Conservation (phyloP, 2,888 invertebrate species). For the Caenorhabditis sinica region DNA sequence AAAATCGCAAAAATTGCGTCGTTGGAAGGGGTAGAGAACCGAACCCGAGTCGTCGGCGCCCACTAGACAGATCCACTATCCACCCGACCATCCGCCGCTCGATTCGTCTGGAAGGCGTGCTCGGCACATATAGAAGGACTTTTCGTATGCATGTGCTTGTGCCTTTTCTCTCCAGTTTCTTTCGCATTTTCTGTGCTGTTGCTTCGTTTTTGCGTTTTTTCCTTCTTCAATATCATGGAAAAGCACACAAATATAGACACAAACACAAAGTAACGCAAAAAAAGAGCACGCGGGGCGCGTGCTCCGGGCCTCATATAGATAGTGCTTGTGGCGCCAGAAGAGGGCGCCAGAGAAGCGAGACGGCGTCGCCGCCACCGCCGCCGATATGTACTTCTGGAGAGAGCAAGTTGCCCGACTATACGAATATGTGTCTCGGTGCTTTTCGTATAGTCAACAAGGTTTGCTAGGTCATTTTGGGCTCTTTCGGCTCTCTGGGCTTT, state of each 20-base stretch:
- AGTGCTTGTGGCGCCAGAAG: conserved; percentile 10
- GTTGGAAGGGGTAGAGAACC: conserved; percentile 60
- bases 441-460: not conserved
- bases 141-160: conserved; percentile 36
- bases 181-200: not conserved
- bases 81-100: conserved; percentile 62
- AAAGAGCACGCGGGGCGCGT: conserved; percentile 1
- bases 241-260: conserved; percentile 20
- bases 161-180: not conserved
- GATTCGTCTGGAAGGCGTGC: conserved; percentile 4
- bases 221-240: conserved; percentile 1
- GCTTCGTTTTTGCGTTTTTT: conserved; percentile 29
- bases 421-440: not conserved
- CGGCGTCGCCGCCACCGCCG: not conserved
- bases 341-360: conserved; percentile 11
- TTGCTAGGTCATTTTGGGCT: no score
- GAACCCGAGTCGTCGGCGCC: conserved; percentile 58
- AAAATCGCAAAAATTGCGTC: conserved; percentile 37
- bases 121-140: conserved; percentile 20
- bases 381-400: no score
- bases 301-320: not conserved
- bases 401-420: not conserved
- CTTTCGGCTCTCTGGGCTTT: no score
- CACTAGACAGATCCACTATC: conserved; percentile 53
- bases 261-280: conserved; percentile 49